Base-by-base conservation (phyloP, 2,888 invertebrate genomes). In the Pristionchus japonicus region DNA sequence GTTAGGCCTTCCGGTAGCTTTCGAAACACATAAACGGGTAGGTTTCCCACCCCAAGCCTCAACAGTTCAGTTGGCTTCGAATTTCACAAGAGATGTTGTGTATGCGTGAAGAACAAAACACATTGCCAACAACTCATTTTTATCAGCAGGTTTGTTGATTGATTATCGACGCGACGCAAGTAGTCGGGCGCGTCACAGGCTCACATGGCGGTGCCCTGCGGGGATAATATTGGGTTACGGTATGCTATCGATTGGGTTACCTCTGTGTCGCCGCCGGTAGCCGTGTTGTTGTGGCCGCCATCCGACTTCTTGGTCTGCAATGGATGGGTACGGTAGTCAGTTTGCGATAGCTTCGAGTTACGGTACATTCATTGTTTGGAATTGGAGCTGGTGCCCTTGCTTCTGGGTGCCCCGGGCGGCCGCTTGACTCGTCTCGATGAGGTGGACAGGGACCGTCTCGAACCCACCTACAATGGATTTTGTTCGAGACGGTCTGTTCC, bases 101-200 rank as follows among this genome's bases (percentile, higher is more conserved):
- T n/a, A n/a, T n/a, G n/a, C n/a, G n/a, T n/a, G n/a, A n/a, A n/a
- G n/a, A n/a, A n/a, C n/a, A n/a, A n/a, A n/a, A n/a, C n/a, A n/a
- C n/a, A n/a, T 64, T 64, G 61, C 61, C 61, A 64, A 64, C 61
- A 27, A 70, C 67, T 70, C 34, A 37, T 70, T 70, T 70, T 70
- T 70, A 70, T 70, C 67, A 34, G 37, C 67, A 70, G 67, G 67
- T 70, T 70, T 70, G 67, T 70, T 34, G 67, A 37, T 70, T 37
- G 17, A 6, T 34, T 37, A 37, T 37, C 27, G 67, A 37, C 37
- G 37, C 67, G 67, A 27, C 7, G n/a, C n/a, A n/a, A n/a, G n/a
- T n/a, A n/a, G 11, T 17, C 17, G 67, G 17, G 67, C 61, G 27
- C 67, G 31, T 31, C 31, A 37, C 7, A 31, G 17, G 67, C 67